Evolutionary conservation across 2,888 invertebrate species (phyloP).

Genomic region (Dryococelus australis): DNA sequence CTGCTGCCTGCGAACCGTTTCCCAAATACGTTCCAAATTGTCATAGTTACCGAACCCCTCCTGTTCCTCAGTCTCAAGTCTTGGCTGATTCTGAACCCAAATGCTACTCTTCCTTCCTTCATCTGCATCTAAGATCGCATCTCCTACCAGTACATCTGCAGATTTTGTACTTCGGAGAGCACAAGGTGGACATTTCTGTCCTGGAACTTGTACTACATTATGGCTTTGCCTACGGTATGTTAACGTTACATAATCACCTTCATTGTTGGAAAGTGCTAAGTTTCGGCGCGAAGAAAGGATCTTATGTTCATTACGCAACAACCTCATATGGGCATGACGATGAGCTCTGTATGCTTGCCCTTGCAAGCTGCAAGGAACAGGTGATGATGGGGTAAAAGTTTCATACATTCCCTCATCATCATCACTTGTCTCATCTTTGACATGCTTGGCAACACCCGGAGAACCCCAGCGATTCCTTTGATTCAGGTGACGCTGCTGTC

Average conservation of each 20-base stretch:
- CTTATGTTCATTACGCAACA: constrained; percentile 45
- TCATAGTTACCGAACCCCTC: constrained; percentile 68
- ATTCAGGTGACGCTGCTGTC: constrained; percentile 69
- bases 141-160: constrained; percentile 54
- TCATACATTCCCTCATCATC: constrained; percentile 48
- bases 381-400: constrained; percentile 30
- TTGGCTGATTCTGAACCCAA: constrained; percentile 40
- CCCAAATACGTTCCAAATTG: constrained; percentile 62
- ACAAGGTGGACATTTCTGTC: not conserved
- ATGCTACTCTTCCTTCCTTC: constrained; percentile 52
- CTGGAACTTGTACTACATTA: constrained; percentile 51
- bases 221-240: constrained; percentile 50
- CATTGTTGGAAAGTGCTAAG: not conserved
- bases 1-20: constrained; percentile 46
- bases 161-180: constrained; percentile 50
- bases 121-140: constrained; percentile 22
- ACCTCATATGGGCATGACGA: constrained; percentile 45
- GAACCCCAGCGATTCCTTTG: constrained; percentile 63
- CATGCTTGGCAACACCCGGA: not conserved
- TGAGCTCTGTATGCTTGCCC: constrained; percentile 42
- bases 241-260: constrained; percentile 42
- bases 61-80: constrained; percentile 49
- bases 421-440: constrained; percentile 51
- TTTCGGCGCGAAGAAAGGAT: constrained; percentile 25
- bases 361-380: not conserved